Conservation (phyloP, 2,888 invertebrate genomes). For the Ophion slaviceki region DNA sequence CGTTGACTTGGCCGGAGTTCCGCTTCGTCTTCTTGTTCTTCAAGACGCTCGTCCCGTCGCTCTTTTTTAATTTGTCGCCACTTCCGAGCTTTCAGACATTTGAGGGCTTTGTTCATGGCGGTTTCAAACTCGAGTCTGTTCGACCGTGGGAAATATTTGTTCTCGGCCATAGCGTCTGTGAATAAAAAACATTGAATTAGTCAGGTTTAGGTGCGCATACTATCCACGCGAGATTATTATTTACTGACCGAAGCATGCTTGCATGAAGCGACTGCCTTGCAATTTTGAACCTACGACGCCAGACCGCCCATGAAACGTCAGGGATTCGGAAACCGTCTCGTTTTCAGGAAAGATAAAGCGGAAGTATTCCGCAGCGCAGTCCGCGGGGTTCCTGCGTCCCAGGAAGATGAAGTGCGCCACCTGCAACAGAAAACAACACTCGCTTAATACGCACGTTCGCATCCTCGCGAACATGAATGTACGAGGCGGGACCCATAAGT, state of each 20-base stretch:
- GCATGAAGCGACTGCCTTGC: neutral
- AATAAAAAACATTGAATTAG: neutral
- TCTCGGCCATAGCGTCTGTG: neutral
- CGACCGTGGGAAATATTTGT: neutral
- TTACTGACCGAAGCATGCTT: neutral
- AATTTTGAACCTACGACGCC: neutral
- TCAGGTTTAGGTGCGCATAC: neutral
- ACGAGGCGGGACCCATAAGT: too few species aligned
- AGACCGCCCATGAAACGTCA: neutral
- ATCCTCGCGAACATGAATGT: too few species aligned
- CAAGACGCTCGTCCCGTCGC: neutral
- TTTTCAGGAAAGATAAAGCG: neutral
- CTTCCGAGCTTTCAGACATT: neutral
- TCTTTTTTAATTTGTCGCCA: constrained; percentile 1
- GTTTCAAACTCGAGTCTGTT: neutral
- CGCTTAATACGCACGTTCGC: too few species aligned
- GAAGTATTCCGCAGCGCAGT: constrained; percentile 1
- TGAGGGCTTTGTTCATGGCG: constrained; percentile 8
- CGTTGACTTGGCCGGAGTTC: neutral
- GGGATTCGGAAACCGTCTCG: neutral
- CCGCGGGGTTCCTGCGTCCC: neutral
- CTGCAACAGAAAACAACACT: neutral
- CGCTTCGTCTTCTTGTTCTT: too few species aligned
- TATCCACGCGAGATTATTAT: neutral
- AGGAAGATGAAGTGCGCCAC: neutral